Base-by-base conservation (phyloP, 2,888 invertebrate genomes). In the Hermaeophaga mercurialis region DNA sequence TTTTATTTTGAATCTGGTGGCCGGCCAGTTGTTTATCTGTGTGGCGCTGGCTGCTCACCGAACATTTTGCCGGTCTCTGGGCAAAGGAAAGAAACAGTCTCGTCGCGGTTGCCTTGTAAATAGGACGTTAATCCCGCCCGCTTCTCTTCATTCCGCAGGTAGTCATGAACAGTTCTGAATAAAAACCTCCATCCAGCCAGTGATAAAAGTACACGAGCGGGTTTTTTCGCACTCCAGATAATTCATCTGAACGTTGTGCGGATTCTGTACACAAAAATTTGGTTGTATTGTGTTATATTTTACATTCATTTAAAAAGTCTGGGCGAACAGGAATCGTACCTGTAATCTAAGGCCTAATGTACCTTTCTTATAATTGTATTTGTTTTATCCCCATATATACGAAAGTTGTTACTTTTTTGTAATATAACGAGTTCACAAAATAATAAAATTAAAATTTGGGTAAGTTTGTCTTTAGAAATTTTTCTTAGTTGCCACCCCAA, bases 41-140 rank as follows among this genome's bases (percentile, higher is more conserved):
- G 68, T 68, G 72, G 72, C 72, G 73, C 71, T 36, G 36, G 36
- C 17, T 71, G 67, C 58, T 38, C 44, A 22, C 22, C 22, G 6
- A 61, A 66, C 69, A 70, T 71, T 68, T 70, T 69, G 70, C 70
- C 70, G 70, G 43, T 24, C 24, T 22, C 11, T 22, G 11, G 22
- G 22, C 14, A 26, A 43, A 18, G 24, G 43, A 39, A 41, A 19
- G 50, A 34, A 63, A 59, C 66, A 69, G 68, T 67, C 66, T 65
- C 66, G 66, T 61, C 66, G 65, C 67, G 67, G 55, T 68, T 58
- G 66, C 61, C 63, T 66, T 62, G 60, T 49, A 54, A 56, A 60
- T 61, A 59, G 58, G 63, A 61, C 61, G 53, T 44, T 61, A 48
- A 61, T 48, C 56, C 50, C 33, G 50, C 50, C 41, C 36, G 19